A percentile compares a stretch with the other conserved stretches of the same genome.
Conservation (phyloP, 2,113 vertebrate species). For the Dolichotis patagonum region DNA sequence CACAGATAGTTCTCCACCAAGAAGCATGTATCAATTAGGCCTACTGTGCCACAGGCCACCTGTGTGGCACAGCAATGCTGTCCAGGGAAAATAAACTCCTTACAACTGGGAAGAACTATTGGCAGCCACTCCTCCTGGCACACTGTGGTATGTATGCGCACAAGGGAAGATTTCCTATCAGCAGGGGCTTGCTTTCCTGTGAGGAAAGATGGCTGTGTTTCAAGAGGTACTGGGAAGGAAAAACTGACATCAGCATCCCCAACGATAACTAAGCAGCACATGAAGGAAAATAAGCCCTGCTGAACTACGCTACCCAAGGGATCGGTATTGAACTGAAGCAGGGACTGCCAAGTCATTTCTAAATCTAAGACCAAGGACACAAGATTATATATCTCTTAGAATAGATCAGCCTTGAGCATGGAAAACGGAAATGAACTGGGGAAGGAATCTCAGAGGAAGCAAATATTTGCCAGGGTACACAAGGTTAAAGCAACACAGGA, state of each 20-base stretch:
- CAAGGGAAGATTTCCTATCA: constrained; percentile 44
- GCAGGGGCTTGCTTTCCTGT: constrained; percentile 57
- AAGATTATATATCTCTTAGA: constrained; percentile 30
- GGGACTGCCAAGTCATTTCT: background rate
- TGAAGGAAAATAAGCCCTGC: constrained; percentile 38
- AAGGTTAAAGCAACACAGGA: constrained; percentile 52
- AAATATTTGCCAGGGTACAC: background rate
- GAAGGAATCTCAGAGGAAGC: constrained; percentile 39
- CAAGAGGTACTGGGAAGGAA: constrained; percentile 33
- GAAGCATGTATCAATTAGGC: constrained; percentile 4
- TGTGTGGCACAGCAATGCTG: background rate
- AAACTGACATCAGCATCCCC: constrained; percentile 51
- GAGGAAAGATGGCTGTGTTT: constrained; percentile 65
- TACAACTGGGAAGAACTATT: constrained; percentile 40
- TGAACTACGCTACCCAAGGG: background rate
- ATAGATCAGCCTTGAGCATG: background rate
- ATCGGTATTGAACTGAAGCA: constrained; percentile 8
- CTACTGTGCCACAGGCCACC: background rate
- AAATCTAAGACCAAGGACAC: constrained; percentile 23
- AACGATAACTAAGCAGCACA: background rate
- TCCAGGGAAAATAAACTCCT: constrained; percentile 67
- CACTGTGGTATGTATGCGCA: background rate
- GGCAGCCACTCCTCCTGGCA: constrained; percentile 28
- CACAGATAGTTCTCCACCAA: constrained; percentile 41
- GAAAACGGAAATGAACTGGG: constrained; percentile 36